These are phyloP conservation scores for Trachelus iudaicus DNA, from an alignment of 2,888 invertebrate species.

Conservation along the genomic window DNA sequence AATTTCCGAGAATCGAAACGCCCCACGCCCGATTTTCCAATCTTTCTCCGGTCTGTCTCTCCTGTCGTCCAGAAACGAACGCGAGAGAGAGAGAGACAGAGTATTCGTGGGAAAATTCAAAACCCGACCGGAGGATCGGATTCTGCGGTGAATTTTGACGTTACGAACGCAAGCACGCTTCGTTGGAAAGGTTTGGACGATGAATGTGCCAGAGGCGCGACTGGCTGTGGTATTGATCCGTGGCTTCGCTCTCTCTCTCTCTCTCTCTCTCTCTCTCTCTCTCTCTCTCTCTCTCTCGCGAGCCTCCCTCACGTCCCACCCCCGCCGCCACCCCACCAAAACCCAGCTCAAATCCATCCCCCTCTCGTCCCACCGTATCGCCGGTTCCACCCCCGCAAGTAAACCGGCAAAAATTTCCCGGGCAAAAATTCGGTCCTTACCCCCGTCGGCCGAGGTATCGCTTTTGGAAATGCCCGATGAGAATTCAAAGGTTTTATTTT, in stretches of 20 bases:
- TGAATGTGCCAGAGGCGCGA: slow-evolving; percentile 55
- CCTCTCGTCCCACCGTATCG: slow-evolving; percentile 5
- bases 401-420: slow-evolving; percentile 48
- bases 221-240: slow-evolving; percentile 63
- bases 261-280: slow-evolving; percentile 23
- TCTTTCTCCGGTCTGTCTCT: not conserved
- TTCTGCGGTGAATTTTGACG: slow-evolving; percentile 1
- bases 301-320: slow-evolving; percentile 1
- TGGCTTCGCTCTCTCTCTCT: slow-evolving; percentile 38
- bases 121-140: not conserved
- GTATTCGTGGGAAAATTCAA: not conserved
- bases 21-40: not conserved
- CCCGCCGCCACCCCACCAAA: slow-evolving; percentile 7
- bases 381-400: slow-evolving; percentile 36
- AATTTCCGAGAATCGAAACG: not conserved
- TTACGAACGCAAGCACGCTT: slow-evolving; percentile 26
- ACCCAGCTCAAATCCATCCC: slow-evolving; percentile 8
- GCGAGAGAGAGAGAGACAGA: not conserved
- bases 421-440: slow-evolving; percentile 35
- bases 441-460: not conserved
- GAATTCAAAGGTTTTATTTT: not conserved
- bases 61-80: not conserved
- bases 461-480: not conserved
- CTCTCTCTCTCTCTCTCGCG: slow-evolving; percentile 22
- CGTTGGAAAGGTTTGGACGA: slow-evolving; percentile 44